A percentile compares a stretch with the other conserved stretches of the same genome.
These are phyloP conservation scores for Pantelozetes paolii DNA, from an alignment of 2,888 invertebrate genomes.

Conservation along the genomic window DNA sequence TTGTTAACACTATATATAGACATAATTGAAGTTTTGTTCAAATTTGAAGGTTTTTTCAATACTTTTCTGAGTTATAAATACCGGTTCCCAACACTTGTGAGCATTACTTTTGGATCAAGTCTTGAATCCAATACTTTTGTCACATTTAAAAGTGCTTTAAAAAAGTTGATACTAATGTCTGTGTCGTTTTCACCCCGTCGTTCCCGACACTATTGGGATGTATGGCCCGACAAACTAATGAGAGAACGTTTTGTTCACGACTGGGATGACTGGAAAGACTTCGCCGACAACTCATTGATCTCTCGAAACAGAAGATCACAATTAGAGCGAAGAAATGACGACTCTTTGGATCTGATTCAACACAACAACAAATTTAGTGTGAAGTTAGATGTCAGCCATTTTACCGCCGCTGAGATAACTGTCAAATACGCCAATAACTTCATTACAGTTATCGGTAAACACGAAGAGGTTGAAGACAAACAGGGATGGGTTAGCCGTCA, in stretches of 20 bases:
- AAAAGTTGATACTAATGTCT: neutral
- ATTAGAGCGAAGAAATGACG: neutral
- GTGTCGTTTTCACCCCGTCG: neutral
- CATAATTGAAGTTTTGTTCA: neutral
- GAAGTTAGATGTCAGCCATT: neutral
- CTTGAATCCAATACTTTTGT: no score
- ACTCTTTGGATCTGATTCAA: neutral
- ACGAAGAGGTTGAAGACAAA: neutral
- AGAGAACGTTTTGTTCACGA: neutral
- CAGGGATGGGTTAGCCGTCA: slow-evolving; percentile 2
- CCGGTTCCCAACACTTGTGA: neutral
- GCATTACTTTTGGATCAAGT: neutral
- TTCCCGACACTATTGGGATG: neutral
- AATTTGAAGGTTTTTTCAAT: slow-evolving; percentile 7
- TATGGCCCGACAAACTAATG: neutral
- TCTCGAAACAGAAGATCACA: slow-evolving; percentile 18
- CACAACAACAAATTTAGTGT: neutral
- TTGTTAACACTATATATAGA: slow-evolving; percentile 1
- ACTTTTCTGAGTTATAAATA: neutral
- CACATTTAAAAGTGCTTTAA: neutral
- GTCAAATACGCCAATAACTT: neutral
- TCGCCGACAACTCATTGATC: neutral
- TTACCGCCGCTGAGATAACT: neutral
- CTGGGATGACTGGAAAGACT: slow-evolving; percentile 13
- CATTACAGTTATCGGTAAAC: neutral